A percentile compares a stretch with the other conserved stretches of the same genome.
phyloP scores from a whole-genome alignment of 2,113 vertebrate genomes.

The Tragelaphus imberbis region DNA sequence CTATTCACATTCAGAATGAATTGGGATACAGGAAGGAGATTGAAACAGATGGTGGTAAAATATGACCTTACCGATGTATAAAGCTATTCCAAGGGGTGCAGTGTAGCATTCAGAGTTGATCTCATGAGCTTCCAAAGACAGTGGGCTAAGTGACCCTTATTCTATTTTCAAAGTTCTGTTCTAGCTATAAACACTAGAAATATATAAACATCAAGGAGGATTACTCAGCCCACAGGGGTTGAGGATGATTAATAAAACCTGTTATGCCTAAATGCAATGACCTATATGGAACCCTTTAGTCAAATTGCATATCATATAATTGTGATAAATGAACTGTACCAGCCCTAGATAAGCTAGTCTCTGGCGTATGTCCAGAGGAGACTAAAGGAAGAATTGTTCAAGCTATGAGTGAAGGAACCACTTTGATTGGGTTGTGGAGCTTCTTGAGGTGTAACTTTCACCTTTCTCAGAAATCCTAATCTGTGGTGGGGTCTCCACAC shows the following conservation, averaged over 20 bases:
- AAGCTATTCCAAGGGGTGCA: neutral
- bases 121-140: neutral
- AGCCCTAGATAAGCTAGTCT: neutral
- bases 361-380: neutral
- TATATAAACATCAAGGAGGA: neutral
- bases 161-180: neutral
- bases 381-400: neutral
- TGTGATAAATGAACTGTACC: neutral
- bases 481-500: too few species aligned
- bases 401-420: accelerated
- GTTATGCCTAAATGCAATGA: neutral
- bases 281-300: neutral
- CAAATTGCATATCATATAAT: neutral
- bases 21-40: neutral
- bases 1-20: neutral
- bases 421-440: too few species aligned
- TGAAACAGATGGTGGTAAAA: neutral
- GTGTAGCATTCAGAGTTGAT: neutral
- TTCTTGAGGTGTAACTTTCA: neutral
- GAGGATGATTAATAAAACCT: neutral
- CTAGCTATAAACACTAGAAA: neutral
- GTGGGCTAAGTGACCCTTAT: neutral
- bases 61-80: neutral
- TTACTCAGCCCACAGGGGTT: neutral
- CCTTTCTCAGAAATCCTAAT: neutral